Evolutionary conservation across 1,140 invertebrate genomes (phyloP), one percentile per base, ranked within the genome.

Genomic region (Apis dorsata): DNA sequence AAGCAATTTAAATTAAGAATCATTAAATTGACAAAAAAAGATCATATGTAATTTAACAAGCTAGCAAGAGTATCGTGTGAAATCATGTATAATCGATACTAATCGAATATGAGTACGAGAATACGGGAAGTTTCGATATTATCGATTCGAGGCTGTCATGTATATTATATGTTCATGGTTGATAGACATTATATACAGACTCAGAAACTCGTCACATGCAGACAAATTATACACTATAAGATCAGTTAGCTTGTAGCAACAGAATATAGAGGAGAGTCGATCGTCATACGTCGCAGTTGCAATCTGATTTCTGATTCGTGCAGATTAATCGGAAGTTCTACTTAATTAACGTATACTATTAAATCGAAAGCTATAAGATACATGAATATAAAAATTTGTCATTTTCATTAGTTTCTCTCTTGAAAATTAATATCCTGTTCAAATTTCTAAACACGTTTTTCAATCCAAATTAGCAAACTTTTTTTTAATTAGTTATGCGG

Each of bases 251-350:
- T 28, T 28, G 70, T 78, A 79, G 62, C 59, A 81, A 80, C 88
- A 81, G 87, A 79, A 91, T 92, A 92, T 92, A 92, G 90, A 90
- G 82, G 78, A 72, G 69, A 75, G 80, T 68, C 82, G 85, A 75
- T 86, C 84, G 87, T 84, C 76, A 74, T 44, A 44, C 34, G 34
- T 44, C 34, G 70, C 77, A 74, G 81, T 83, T 86, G 76, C 90
- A 92, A 90, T 92, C 70, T n/a, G 81, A 86, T 90, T 86, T 86
- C 78, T 51, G 78, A 75, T 78, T 81, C 70, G 8, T 28, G 2
- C 53, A 15, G 53, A 13, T 15, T 55, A 55, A 13, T 34, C 3
- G 28, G 34, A 62, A 62, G 12, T 24, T 62, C 5, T 0, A 62
- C 13, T 24, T 13, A 15, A 8, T 62, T 15, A 49, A 15, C 10